Conservation (phyloP, 2,888 invertebrate species). For the Caenorhabditis sinica region DNA sequence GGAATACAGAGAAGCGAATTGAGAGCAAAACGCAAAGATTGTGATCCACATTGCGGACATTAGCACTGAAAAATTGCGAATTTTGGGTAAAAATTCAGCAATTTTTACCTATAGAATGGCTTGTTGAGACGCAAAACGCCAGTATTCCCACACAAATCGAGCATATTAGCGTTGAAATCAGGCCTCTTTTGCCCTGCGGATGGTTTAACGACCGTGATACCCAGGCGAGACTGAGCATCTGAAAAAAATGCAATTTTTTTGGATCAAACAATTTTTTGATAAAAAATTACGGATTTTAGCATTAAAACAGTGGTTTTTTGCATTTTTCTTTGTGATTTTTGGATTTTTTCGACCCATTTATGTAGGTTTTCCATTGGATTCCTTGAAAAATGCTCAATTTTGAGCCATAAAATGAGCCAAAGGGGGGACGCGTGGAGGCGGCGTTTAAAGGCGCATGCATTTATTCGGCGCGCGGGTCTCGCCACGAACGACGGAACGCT, state of each 20-base stretch:
- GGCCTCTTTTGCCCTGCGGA: conserved; percentile 70
- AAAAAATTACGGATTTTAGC: not conserved
- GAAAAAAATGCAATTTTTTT: conserved; percentile 13
- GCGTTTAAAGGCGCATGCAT: conserved; percentile 63
- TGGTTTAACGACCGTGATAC: conserved; percentile 66
- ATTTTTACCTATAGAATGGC: conserved; percentile 72
- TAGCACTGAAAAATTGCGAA: conserved; percentile 54
- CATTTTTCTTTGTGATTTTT: not conserved
- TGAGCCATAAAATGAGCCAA: conserved; percentile 22
- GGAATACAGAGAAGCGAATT: conserved; percentile 72
- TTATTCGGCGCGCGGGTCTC: conserved; percentile 44
- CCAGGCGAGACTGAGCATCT: conserved; percentile 73
- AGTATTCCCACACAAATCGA: conserved; percentile 67
- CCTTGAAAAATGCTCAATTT: not conserved
- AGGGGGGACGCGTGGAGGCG: conserved; percentile 27
- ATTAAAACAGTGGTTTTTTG: not conserved
- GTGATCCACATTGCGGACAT: conserved; percentile 74
- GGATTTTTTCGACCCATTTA: not conserved
- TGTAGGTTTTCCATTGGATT: too few species aligned
- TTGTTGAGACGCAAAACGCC: conserved; percentile 70
- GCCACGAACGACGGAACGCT: conserved; percentile 45
- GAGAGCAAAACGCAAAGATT: conserved; percentile 74
- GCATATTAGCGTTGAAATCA: conserved; percentile 69
- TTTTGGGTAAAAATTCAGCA: not conserved
- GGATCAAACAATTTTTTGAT: conserved; percentile 8